A percentile compares a stretch with the other conserved stretches of the same genome.
Conservation (phyloP, 1,140 invertebrate genomes). For the Camponotus vicinus region DNA sequence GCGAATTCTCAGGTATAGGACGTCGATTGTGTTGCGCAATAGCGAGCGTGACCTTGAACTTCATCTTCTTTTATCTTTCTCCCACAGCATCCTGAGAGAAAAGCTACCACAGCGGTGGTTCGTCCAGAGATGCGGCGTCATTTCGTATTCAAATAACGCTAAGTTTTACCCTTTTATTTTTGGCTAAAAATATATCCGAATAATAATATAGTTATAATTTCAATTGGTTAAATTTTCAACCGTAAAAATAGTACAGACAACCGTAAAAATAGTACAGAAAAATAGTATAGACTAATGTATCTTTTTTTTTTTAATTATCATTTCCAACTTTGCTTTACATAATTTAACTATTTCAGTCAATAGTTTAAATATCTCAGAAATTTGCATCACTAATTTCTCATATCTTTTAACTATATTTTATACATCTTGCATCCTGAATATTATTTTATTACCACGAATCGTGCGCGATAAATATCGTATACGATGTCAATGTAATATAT, state of each 20-base stretch:
- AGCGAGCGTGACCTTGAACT: slow-evolving; percentile 62
- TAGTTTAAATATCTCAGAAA: not conserved
- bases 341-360: not conserved
- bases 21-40: slow-evolving; percentile 44
- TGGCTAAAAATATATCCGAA: not conserved
- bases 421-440: not conserved
- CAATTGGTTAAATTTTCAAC: not conserved
- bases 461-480: not conserved
- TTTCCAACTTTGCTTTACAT: not conserved
- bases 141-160: not conserved
- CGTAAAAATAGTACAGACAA: not conserved
- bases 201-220: slow-evolving; percentile 6
- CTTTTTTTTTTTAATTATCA: not conserved
- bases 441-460: not conserved
- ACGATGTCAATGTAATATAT: no score
- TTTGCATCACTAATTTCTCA: not conserved
- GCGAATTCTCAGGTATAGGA: slow-evolving; percentile 36
- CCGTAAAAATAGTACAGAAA: no score
- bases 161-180: not conserved
- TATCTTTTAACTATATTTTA: not conserved
- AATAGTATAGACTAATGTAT: not conserved
- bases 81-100: slow-evolving; percentile 56
- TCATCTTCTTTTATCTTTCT: slow-evolving; percentile 64
- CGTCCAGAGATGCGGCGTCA: not conserved
- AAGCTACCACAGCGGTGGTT: slow-evolving; percentile 33